Evolutionary conservation across 1,140 invertebrate species (phyloP).

Genomic region (Lineus longissimus): DNA sequence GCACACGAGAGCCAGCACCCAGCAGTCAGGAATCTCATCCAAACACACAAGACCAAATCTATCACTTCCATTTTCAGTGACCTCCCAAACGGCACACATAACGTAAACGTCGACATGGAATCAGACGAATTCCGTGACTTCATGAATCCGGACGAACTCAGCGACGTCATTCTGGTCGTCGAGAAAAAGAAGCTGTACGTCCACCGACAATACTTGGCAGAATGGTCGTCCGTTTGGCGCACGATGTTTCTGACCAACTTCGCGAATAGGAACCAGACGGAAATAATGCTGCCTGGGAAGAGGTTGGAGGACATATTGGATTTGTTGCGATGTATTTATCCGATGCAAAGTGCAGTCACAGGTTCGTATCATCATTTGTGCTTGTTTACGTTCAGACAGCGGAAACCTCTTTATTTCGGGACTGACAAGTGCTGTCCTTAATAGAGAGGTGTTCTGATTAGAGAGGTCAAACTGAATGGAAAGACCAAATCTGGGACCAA

Average conservation of each 20-base stretch:
- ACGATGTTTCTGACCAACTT: conserved; percentile 37
- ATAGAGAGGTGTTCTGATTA: too few species aligned
- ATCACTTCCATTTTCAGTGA: too few species aligned
- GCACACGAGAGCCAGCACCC: too few species aligned
- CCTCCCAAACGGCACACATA: too few species aligned
- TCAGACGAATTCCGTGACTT: too few species aligned
- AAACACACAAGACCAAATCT: too few species aligned
- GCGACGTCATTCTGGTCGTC: conserved; percentile 34
- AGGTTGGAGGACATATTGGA: conserved; percentile 33
- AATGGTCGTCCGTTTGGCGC: conserved; percentile 44
- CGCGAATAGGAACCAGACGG: conserved; percentile 25
- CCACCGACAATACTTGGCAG: conserved; percentile 36
- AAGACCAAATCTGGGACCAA: not conserved
- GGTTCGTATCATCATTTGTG: too few species aligned
- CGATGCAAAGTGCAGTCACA: conserved; percentile 38
- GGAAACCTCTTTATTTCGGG: not conserved
- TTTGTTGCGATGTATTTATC: conserved; percentile 43
- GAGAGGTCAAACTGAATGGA: too few species aligned
- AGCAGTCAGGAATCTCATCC: too few species aligned
- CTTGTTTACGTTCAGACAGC: not conserved
- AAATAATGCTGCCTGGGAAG: conserved; percentile 34
- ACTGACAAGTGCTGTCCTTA: too few species aligned
- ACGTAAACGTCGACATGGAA: too few species aligned
- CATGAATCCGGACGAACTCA: conserved; percentile 31
- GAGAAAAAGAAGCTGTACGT: conserved; percentile 34